phyloP scores from a whole-genome alignment of 2,888 invertebrate genomes.

The Artemia sp. region DNA sequence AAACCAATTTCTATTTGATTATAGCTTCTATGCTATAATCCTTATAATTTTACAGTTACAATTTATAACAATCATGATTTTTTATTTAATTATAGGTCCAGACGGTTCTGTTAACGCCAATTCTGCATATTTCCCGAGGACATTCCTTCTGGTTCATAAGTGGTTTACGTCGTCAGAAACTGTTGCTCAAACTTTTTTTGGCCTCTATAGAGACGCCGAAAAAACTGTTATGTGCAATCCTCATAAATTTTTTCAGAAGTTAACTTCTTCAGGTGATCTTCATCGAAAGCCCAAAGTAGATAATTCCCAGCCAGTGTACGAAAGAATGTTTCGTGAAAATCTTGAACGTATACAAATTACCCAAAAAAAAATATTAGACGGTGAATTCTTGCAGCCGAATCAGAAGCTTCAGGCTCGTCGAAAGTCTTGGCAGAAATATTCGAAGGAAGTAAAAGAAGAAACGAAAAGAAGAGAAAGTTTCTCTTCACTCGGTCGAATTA shows the following conservation, averaged over 20 bases:
- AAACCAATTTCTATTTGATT: no score
- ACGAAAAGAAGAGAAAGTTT: slow-evolving; percentile 13
- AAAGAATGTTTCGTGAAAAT: background rate
- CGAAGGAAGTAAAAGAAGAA: slow-evolving; percentile 1
- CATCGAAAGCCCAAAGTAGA: background rate
- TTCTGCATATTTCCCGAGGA: slow-evolving; percentile 31
- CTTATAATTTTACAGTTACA: no score
- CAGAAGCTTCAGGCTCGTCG: slow-evolving; percentile 6
- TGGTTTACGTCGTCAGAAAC: slow-evolving; percentile 36
- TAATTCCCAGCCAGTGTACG: background rate
- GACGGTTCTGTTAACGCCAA: slow-evolving; percentile 29
- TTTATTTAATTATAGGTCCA: slow-evolving; percentile 27
- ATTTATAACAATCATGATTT: no score
- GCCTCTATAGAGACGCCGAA: slow-evolving; percentile 24
- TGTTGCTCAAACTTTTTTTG: slow-evolving; percentile 32
- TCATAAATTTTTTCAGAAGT: background rate
- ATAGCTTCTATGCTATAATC: no score
- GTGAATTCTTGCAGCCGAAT: background rate
- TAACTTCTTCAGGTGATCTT: background rate
- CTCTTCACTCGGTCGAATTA: background rate
- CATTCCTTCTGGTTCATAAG: slow-evolving; percentile 36
- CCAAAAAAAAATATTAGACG: background rate
- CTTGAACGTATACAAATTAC: slow-evolving; percentile 3
- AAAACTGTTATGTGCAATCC: slow-evolving; percentile 2
- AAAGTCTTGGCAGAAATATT: background rate